phyloP scores from a whole-genome alignment of 1,140 invertebrate species.

The Heliconius himera region DNA sequence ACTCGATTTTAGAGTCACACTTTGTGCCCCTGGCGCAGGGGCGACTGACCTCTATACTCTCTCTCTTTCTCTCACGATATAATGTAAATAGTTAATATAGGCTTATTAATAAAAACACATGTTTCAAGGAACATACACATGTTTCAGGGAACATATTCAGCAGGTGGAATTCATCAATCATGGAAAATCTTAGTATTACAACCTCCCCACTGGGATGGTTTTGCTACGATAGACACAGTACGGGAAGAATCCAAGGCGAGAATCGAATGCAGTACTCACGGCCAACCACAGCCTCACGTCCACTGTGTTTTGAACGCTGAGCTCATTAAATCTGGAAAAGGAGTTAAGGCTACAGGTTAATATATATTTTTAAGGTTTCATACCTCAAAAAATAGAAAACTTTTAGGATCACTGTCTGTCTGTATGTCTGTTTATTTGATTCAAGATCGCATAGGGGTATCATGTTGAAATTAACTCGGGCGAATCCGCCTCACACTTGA shows the following conservation, averaged over 20 bases:
- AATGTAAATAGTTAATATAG: no score
- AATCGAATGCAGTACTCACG: slow-evolving; percentile 80
- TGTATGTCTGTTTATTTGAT: no score
- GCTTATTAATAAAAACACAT: no score
- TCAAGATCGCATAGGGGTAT: no score
- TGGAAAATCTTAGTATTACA: slow-evolving; percentile 68
- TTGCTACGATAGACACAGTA: slow-evolving; percentile 67
- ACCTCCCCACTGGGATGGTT: slow-evolving; percentile 68
- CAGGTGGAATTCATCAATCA: slow-evolving; percentile 59
- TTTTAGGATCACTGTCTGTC: no score
- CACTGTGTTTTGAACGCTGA: slow-evolving; percentile 94
- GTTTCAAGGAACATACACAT: slow-evolving; percentile 71
- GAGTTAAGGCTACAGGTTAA: slow-evolving; percentile 71
- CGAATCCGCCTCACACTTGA: no score
- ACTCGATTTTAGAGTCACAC: no score
- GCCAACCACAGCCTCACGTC: slow-evolving; percentile 87
- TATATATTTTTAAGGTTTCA: not conserved
- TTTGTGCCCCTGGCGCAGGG: no score
- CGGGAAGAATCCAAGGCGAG: slow-evolving; percentile 62
- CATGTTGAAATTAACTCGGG: no score
- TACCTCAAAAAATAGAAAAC: no score
- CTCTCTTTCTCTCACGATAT: no score
- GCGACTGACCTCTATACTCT: no score
- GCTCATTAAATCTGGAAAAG: slow-evolving; percentile 82
- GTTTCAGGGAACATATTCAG: slow-evolving; percentile 40